These are phyloP conservation scores for Girardia tigrina DNA, from an alignment of 2,888 invertebrate species.

Conservation along the genomic window DNA sequence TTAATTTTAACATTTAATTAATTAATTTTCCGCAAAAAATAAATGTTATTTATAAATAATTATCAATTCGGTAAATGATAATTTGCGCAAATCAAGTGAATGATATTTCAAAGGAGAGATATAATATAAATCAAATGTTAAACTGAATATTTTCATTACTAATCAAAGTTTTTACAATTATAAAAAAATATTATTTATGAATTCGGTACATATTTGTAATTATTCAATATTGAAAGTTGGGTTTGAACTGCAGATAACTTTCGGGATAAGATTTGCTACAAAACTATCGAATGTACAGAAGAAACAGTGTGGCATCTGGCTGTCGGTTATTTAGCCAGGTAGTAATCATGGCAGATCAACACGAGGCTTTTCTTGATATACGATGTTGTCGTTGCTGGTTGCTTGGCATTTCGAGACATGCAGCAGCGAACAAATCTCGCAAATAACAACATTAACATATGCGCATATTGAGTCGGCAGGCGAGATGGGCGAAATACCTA, in stretches of 20 bases:
- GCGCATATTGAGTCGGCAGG: not conserved
- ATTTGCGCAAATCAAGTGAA: too few species aligned
- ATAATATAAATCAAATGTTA: too few species aligned
- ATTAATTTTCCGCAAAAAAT: too few species aligned
- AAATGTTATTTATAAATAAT: too few species aligned
- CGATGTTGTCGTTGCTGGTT: not conserved
- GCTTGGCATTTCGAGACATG: not conserved
- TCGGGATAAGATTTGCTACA: slow-evolving; percentile 3
- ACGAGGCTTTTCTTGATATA: not conserved
- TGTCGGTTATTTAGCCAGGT: slow-evolving; percentile 11
- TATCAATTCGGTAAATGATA: too few species aligned
- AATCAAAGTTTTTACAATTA: too few species aligned
- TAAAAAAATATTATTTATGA: not conserved
- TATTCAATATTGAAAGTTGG: slow-evolving; percentile 10
- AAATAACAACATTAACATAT: not conserved
- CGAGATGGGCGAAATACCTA: not conserved
- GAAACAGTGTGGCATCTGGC: slow-evolving; percentile 8
- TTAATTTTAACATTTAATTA: too few species aligned
- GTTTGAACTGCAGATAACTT: not conserved
- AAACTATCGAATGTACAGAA: slow-evolving; percentile 20
- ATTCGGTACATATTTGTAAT: not conserved
- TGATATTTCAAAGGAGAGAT: too few species aligned
- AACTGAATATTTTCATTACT: too few species aligned
- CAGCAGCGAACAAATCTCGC: not conserved
- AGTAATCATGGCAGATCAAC: slow-evolving; percentile 4